A percentile compares a stretch with the other conserved stretches of the same genome.
These are phyloP conservation scores for Phoenicopterus ruber DNA, from an alignment of 2,113 vertebrate genomes.

Conservation along the genomic window DNA sequence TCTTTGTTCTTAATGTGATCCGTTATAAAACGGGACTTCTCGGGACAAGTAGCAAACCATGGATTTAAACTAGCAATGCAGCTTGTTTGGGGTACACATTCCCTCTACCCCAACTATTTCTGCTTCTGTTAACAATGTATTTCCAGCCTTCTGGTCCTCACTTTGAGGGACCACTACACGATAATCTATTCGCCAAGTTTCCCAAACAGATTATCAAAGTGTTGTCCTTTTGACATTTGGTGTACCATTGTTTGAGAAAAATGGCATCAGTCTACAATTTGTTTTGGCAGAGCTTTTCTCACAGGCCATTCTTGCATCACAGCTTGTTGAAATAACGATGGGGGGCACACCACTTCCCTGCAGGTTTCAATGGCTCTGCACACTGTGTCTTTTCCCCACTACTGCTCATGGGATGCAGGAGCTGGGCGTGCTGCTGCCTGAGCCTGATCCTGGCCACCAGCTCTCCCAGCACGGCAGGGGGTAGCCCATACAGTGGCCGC, in stretches of 20 bases:
- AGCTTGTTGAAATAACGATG: neutral
- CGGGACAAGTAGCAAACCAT: neutral
- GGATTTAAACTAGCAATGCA: neutral
- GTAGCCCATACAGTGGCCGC: neutral
- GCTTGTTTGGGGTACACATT: neutral
- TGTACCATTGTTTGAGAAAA: neutral
- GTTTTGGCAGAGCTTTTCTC: neutral
- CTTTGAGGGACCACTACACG: neutral
- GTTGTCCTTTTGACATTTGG: neutral
- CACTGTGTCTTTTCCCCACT: neutral
- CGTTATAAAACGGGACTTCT: neutral
- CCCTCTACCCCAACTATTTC: neutral
- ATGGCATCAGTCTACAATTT: neutral
- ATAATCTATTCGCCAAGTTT: neutral
- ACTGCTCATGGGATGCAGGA: neutral
- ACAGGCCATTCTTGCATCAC: neutral
- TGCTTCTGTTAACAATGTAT: neutral
- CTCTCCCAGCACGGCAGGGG: neutral
- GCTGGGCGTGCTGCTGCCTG: neutral
- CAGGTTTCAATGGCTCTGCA: neutral
- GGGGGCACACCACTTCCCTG: neutral
- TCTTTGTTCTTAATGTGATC: neutral
- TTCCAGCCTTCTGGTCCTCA: neutral
- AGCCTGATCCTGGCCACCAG: neutral
- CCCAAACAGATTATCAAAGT: neutral